Evolutionary conservation across 2,888 invertebrate genomes (phyloP).

Genomic region (Machimus atricapillus): DNA sequence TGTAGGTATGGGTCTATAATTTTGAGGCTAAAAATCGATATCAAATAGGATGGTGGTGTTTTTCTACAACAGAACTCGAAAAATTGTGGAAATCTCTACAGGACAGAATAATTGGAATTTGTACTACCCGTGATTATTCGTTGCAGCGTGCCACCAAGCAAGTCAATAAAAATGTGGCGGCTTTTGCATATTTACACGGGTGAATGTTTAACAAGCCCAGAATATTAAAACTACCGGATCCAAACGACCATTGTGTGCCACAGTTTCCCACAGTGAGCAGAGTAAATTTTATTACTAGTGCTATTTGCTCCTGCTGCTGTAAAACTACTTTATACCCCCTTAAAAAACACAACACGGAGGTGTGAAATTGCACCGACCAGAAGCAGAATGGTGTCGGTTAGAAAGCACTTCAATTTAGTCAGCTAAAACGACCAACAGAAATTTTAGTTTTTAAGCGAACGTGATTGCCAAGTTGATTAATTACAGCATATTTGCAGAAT

Average conservation of each 20-base stretch:
- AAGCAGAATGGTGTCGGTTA: neutral
- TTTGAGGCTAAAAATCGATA: neutral
- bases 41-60: neutral
- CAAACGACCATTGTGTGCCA: neutral
- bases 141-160: neutral
- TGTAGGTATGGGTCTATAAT: neutral
- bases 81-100: neutral
- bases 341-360: neutral
- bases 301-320: neutral
- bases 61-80: neutral
- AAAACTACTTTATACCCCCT: neutral
- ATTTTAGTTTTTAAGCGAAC: neutral
- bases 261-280: neutral
- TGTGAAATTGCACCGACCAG: neutral
- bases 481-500: neutral
- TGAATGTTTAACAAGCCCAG: neutral
- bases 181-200: neutral
- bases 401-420: neutral
- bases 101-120: neutral
- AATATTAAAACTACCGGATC: neutral
- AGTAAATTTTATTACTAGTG: neutral
- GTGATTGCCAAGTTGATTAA: neutral
- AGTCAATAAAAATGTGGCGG: neutral
- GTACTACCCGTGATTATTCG: neutral
- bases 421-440: neutral